Evolutionary conservation across 2,113 vertebrate genomes (phyloP), one percentile per base, ranked within the genome.

Genomic region (Smithornis capensis): DNA sequence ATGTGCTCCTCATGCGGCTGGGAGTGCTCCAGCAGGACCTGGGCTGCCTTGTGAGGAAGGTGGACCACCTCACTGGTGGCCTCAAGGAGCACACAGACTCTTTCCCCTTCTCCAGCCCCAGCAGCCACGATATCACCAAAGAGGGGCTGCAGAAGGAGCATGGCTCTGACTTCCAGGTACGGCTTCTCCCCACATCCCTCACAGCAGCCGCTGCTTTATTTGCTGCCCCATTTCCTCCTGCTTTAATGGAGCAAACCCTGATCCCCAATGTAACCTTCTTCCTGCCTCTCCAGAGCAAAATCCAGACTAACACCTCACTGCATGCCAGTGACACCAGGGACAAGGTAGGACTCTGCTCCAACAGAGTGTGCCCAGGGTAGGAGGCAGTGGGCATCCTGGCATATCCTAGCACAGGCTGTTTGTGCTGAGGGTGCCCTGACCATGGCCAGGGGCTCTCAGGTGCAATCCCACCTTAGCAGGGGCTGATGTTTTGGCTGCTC

Each of bases 11-110:
- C 92, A 98, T 98, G 94, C 96, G 99, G 65, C 98, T 99, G 59
- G 98, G 98, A 9, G 96, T 98, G 74, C 97, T 99, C 8, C 99
- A 99, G 95, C 97, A 98, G 81, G 99, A 99, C 94, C 97, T 99
- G 47, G 98, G 98, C 80, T 96, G 97, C 95, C 99, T 99, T 38
- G 97, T 98, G 25, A 98, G 99, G 94, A 98, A 96, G 92, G 98
- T 99, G 4, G 99, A 99, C 55, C 42, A 78, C 49, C 96, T 99
- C 6, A 98, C 97, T 3, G 73, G 98, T 19, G 44, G 96, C 12
- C 92, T 81, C 95, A 98, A 97, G 95, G 98, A 98, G 89, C 96
- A 97, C 76, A 86, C 85, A 0, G 99, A 99, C 73, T 97, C 97
- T 5, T 97, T 97, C 23, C 91, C 97, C 3, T 94, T 97, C 13